Evolutionary conservation across 2,113 vertebrate genomes (phyloP).

Genomic region (Gymnocephalus cernua): DNA sequence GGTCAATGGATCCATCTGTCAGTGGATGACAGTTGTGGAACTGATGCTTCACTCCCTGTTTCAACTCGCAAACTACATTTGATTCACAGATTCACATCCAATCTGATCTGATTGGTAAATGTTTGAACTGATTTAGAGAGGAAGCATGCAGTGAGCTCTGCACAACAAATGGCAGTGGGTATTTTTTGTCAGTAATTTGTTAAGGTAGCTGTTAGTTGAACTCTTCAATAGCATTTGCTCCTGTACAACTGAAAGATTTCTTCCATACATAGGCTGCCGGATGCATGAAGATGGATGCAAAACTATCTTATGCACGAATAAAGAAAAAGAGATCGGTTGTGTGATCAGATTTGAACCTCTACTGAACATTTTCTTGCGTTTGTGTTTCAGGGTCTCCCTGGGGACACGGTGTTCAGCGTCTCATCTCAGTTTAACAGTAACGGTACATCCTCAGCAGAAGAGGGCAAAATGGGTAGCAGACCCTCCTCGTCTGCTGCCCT

Average conservation of each 20-base stretch:
- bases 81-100: background rate
- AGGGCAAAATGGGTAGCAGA: slow-evolving; percentile 27
- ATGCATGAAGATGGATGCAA: background rate
- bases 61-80: background rate
- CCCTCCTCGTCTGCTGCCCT: slow-evolving; percentile 45
- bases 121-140: background rate
- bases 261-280: background rate
- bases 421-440: slow-evolving; percentile 69
- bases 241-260: background rate
- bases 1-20: slow-evolving; percentile 57
- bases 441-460: slow-evolving; percentile 13
- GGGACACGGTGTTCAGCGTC: slow-evolving; percentile 79
- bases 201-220: background rate
- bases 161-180: background rate
- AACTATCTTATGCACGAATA: background rate
- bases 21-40: slow-evolving; percentile 7
- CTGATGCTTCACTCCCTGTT: background rate
- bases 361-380: background rate
- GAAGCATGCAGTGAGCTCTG: background rate
- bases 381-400: slow-evolving; percentile 69
- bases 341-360: slow-evolving; percentile 4
- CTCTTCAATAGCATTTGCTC: background rate
- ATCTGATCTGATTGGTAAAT: background rate
- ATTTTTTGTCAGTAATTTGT: background rate
- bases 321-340: background rate